phyloP scores from a whole-genome alignment of 2,888 invertebrate species.

The Gastrophysa polygoni region DNA sequence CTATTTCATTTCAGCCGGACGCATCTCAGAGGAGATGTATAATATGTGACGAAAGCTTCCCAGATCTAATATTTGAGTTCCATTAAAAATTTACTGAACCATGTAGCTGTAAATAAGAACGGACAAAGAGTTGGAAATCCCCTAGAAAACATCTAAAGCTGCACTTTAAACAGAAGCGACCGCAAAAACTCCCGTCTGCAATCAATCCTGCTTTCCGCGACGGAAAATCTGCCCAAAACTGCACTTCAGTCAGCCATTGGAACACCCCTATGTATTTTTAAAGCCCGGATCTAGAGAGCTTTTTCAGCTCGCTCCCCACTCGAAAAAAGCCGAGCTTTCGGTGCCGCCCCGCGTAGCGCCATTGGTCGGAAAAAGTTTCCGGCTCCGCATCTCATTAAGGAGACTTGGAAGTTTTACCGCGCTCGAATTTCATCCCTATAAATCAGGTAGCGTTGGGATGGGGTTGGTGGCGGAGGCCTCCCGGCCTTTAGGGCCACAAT shows the following conservation, averaged over 20 bases:
- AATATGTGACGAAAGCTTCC: not conserved
- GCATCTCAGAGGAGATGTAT: not conserved
- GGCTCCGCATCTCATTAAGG: constrained; percentile 59
- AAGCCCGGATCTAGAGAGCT: constrained; percentile 53
- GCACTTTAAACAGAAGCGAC: constrained; percentile 53
- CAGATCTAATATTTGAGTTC: constrained; percentile 31
- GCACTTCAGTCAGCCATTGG: constrained; percentile 58
- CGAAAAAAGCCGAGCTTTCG: constrained; percentile 48
- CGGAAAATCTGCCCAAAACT: constrained; percentile 55
- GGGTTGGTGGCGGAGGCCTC: constrained; percentile 36
- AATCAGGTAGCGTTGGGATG: constrained; percentile 49
- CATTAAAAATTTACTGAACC: constrained; percentile 44
- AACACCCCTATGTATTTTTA: constrained; percentile 58
- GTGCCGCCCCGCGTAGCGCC: constrained; percentile 50
- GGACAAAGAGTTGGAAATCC: constrained; percentile 51
- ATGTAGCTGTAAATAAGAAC: constrained; percentile 49
- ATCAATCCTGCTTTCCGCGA: constrained; percentile 54
- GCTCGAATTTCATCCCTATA: constrained; percentile 56
- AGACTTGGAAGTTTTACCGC: constrained; percentile 57
- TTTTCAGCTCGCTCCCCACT: constrained; percentile 54
- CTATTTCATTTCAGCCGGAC: not conserved
- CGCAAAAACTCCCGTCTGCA: constrained; percentile 48
- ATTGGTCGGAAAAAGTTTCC: constrained; percentile 59
- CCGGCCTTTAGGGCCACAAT: constrained; percentile 46
- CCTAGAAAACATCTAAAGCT: constrained; percentile 53